Percentiles rank a stretch among this genome's conserved stretches.
phyloP scores from a whole-genome alignment of 2,113 vertebrate genomes.

The Oxyura jamaicensis region DNA sequence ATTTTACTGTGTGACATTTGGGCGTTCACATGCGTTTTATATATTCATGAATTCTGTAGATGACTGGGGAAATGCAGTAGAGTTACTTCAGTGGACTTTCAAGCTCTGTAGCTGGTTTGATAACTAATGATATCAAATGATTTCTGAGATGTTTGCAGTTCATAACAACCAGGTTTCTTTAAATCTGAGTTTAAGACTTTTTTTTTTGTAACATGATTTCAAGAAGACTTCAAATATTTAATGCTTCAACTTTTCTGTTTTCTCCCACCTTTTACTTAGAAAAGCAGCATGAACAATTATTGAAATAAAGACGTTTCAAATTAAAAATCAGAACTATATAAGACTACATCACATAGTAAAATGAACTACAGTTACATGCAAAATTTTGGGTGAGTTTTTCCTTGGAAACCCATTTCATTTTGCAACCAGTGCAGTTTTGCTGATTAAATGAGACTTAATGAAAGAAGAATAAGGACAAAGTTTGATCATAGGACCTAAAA shows the following conservation, averaged over 20 bases:
- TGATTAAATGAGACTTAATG: neutral
- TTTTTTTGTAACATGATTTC: neutral
- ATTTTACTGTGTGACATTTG: neutral
- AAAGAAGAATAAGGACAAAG: neutral
- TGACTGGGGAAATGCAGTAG: neutral
- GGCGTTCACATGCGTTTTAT: neutral
- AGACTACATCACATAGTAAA: neutral
- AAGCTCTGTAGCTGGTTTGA: neutral
- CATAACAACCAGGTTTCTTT: neutral
- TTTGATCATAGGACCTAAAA: neutral
- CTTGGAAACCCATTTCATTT: neutral
- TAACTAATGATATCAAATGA: neutral
- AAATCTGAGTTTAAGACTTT: neutral
- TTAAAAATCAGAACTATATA: neutral
- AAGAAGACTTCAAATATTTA: neutral
- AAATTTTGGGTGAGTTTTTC: neutral
- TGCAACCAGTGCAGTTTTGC: neutral
- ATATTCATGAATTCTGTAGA: neutral
- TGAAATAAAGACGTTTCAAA: neutral
- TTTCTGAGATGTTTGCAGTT: neutral
- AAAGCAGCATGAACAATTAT: neutral
- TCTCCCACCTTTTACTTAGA: neutral
- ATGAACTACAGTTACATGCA: neutral
- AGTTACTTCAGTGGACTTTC: neutral
- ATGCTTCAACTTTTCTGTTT: neutral